Conservation (phyloP, 2,888 invertebrate species). For the Napeogenes sylphis region DNA sequence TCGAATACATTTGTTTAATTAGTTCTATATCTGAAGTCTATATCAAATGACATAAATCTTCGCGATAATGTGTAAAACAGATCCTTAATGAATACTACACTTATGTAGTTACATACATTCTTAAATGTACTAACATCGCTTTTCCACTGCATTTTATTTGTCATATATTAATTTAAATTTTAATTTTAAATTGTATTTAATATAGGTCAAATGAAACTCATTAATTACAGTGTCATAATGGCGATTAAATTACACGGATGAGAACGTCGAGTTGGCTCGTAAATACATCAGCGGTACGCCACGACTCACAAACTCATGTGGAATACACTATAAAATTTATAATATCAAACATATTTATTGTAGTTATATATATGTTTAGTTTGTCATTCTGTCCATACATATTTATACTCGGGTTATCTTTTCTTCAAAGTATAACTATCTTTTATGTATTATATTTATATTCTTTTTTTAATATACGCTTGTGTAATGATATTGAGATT, state of each 20-base stretch:
- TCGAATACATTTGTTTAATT: conserved; percentile 13
- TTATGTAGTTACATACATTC: too few relatives aligned
- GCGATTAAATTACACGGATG: conserved; percentile 61
- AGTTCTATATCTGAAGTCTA: conserved; percentile 1
- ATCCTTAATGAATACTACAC: too few relatives aligned
- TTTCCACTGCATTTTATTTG: background rate
- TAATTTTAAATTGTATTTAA: conserved; percentile 37
- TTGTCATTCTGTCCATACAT: too few relatives aligned
- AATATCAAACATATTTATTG: conserved; percentile 10
- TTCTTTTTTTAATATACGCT: too few relatives aligned
- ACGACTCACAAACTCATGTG: conserved; percentile 37
- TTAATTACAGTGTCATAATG: conserved; percentile 60
- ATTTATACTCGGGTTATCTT: too few relatives aligned
- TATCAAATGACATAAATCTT: background rate
- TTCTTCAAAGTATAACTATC: too few relatives aligned
- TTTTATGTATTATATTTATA: too few relatives aligned
- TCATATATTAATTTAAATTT: conserved; percentile 20
- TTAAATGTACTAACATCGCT: background rate
- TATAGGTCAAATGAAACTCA: conserved; percentile 44
- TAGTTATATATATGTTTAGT: too few relatives aligned
- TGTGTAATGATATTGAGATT: too few relatives aligned
- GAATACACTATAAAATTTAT: conserved; percentile 29
- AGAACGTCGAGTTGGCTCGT: conserved; percentile 51
- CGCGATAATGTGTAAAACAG: too few relatives aligned
- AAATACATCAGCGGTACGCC: conserved; percentile 62